Conservation (phyloP, 2,888 invertebrate species). For the Pristionchus arcanus region DNA sequence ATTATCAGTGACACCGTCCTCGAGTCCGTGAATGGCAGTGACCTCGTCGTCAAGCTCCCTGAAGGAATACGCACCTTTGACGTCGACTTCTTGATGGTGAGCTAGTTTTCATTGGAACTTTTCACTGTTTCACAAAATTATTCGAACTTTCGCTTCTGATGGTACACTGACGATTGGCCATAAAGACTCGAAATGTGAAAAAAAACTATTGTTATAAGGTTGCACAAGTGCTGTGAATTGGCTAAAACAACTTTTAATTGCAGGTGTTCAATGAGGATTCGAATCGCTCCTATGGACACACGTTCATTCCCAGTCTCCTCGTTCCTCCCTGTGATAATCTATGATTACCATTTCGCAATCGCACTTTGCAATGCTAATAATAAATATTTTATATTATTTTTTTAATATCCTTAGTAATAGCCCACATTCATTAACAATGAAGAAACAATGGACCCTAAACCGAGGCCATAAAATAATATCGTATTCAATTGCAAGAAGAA, state of each 20-base stretch:
- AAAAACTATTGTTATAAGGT: no score
- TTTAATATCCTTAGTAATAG: neutral
- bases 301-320: constrained; percentile 46
- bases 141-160: no score
- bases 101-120: neutral
- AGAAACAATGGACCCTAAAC: neutral
- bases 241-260: neutral
- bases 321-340: constrained; percentile 49
- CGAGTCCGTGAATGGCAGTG: constrained; percentile 58
- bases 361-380: neutral
- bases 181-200: no score
- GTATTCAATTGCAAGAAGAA: no score
- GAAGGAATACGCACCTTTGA: constrained; percentile 66
- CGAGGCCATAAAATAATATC: neutral
- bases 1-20: constrained; percentile 66
- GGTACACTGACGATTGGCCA: no score
- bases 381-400: neutral
- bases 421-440: neutral
- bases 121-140: no score
- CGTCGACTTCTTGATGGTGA: constrained; percentile 60
- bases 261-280: constrained; percentile 54
- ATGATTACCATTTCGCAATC: neutral
- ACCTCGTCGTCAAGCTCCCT: constrained; percentile 64
- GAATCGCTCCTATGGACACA: constrained; percentile 50
- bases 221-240: no score